phyloP scores from a whole-genome alignment of 2,113 vertebrate genomes.

The Nyctibius bracteatus region DNA sequence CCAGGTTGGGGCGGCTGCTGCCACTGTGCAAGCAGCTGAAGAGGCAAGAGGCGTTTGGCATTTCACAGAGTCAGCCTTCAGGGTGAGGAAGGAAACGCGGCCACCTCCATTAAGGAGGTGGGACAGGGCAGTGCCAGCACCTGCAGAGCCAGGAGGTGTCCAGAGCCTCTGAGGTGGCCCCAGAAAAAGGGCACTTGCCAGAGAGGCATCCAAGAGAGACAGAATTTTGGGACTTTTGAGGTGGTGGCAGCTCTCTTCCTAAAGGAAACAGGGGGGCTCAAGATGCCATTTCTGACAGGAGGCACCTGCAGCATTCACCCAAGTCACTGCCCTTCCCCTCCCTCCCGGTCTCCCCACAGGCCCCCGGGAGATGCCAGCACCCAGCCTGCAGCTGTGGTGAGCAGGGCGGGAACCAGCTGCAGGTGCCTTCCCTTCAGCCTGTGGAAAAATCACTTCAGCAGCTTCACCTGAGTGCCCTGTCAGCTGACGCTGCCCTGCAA shows the following conservation, averaged over 20 bases:
- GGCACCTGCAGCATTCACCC: rapidly evolving
- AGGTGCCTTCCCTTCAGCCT: background rate
- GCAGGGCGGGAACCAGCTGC: rapidly evolving
- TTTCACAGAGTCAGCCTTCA: rapidly evolving
- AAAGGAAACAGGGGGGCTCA: rapidly evolving
- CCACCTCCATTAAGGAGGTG: rapidly evolving
- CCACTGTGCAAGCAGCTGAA: rapidly evolving
- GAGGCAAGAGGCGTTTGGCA: rapidly evolving
- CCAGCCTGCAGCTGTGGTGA: background rate
- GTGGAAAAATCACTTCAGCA: background rate
- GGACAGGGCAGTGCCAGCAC: background rate
- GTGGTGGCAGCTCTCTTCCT: rapidly evolving
- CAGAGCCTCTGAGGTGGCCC: too few relatives aligned
- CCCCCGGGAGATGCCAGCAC: rapidly evolving
- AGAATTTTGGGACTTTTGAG: rapidly evolving
- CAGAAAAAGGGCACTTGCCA: background rate
- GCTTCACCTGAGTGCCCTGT: background rate
- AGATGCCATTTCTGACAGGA: background rate
- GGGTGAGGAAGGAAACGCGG: too few relatives aligned
- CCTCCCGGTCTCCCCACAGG: rapidly evolving
- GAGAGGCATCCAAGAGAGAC: background rate
- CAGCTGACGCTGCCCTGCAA: rapidly evolving
- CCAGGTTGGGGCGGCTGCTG: rapidly evolving
- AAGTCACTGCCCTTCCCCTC: rapidly evolving
- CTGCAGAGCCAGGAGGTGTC: rapidly evolving